Conservation (phyloP, 2,113 vertebrate species). For the Gambusia holbrooki region DNA sequence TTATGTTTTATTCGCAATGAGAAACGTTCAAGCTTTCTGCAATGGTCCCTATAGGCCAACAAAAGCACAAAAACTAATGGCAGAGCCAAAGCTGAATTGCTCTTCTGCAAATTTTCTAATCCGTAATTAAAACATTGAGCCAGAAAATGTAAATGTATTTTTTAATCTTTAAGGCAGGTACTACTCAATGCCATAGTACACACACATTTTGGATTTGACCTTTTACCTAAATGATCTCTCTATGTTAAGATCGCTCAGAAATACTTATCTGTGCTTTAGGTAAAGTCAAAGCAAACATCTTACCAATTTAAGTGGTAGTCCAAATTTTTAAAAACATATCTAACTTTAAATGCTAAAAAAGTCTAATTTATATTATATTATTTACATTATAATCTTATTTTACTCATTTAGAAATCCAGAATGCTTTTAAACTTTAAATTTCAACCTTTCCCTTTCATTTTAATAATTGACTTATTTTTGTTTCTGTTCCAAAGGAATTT, state of each 20-base stretch:
- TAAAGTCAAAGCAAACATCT: not conserved
- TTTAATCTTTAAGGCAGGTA: not conserved
- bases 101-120: not conserved
- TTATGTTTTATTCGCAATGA: conserved; percentile 72
- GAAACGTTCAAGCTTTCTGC: conserved; percentile 53
- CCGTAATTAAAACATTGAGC: not conserved
- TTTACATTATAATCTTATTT: not conserved
- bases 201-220: not conserved
- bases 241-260: not conserved
- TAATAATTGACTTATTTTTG: not conserved
- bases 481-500: not conserved
- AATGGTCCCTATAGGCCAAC: conserved; percentile 51
- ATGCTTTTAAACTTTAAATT: not conserved
- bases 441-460: not conserved
- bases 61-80: conserved; percentile 42
- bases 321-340: not conserved
- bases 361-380: not conserved
- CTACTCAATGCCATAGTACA: not conserved
- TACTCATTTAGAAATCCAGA: not conserved
- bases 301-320: not conserved
- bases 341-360: not conserved
- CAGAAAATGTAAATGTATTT: not conserved
- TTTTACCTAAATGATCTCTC: not conserved
- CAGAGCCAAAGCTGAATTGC: conserved; percentile 12
- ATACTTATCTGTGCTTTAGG: not conserved